Percentiles rank a stretch among this genome's conserved stretches.
Conservation (phyloP, 2,888 invertebrate genomes). For the Seira musarum region DNA sequence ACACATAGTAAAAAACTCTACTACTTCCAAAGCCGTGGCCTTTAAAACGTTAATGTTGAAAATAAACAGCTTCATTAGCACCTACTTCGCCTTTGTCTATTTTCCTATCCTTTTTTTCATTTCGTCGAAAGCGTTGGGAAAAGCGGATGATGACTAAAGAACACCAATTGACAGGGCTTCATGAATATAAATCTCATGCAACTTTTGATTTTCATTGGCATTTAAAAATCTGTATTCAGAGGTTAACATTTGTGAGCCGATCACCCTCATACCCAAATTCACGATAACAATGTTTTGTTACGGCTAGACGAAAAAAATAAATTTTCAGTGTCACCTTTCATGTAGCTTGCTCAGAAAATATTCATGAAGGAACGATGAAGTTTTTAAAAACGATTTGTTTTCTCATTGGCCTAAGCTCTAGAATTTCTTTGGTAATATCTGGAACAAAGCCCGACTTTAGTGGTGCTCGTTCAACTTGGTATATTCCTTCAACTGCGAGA, state of each 20-base stretch:
- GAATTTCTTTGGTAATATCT: neutral
- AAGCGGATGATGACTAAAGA: neutral
- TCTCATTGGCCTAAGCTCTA: neutral
- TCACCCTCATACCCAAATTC: too few relatives aligned
- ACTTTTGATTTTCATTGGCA: slow-evolving; percentile 9
- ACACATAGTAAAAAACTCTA: too few relatives aligned
- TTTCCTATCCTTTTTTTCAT: slow-evolving; percentile 16
- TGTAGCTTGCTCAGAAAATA: neutral
- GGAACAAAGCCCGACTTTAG: slow-evolving; percentile 17
- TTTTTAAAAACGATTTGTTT: neutral
- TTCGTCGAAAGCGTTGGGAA: neutral
- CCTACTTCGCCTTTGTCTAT: slow-evolving; percentile 50
- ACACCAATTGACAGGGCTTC: neutral
- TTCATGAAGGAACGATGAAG: slow-evolving; percentile 9
- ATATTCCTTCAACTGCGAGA: neutral
- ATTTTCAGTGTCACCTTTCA: neutral
- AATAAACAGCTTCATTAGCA: slow-evolving; percentile 54
- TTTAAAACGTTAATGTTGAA: slow-evolving; percentile 21
- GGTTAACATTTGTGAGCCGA: too few relatives aligned
- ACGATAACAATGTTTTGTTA: neutral
- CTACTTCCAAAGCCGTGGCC: neutral
- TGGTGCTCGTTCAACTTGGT: slow-evolving; percentile 32
- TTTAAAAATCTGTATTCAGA: neutral
- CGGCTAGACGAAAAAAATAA: too few relatives aligned
- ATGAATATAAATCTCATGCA: neutral